A percentile compares a stretch with the other conserved stretches of the same genome.
phyloP scores from a whole-genome alignment of 2,797 vertebrate genomes.

The Melopsittacus undulatus region DNA sequence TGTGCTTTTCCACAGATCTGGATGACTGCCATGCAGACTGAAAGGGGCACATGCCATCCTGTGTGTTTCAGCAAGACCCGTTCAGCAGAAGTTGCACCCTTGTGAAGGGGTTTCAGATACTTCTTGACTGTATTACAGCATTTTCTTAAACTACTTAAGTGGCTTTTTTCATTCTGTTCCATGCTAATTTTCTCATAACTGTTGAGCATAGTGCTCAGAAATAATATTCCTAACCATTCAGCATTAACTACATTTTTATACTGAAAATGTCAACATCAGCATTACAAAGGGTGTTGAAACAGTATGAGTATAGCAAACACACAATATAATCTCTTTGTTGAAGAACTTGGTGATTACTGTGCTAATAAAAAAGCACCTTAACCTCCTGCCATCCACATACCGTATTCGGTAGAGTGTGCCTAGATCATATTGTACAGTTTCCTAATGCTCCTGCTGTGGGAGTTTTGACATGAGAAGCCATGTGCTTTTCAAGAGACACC shows the following conservation, averaged over 20 bases:
- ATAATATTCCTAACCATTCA: neutral
- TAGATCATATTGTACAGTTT: neutral
- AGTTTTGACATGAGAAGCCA: neutral
- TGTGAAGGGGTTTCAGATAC: fast-evolving
- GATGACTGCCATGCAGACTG: fast-evolving
- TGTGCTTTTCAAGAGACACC: neutral
- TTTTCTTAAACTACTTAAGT: neutral
- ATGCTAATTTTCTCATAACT: neutral
- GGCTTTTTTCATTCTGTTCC: neutral
- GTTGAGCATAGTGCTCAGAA: neutral
- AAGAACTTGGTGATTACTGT: neutral
- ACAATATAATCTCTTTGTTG: neutral
- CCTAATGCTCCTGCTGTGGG: neutral
- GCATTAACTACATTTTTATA: neutral
- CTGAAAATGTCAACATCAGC: neutral
- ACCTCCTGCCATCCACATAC: neutral
- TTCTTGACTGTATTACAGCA: neutral
- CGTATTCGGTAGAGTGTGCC: neutral
- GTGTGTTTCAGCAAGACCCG: neutral
- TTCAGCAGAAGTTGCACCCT: neutral
- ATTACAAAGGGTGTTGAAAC: neutral
- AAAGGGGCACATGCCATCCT: too few species aligned
- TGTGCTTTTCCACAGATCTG: neutral
- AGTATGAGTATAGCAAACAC: neutral
- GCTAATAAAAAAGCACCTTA: neutral